phyloP scores from a whole-genome alignment of 2,797 vertebrate genomes.

The Rhabdophis nuchalis region DNA sequence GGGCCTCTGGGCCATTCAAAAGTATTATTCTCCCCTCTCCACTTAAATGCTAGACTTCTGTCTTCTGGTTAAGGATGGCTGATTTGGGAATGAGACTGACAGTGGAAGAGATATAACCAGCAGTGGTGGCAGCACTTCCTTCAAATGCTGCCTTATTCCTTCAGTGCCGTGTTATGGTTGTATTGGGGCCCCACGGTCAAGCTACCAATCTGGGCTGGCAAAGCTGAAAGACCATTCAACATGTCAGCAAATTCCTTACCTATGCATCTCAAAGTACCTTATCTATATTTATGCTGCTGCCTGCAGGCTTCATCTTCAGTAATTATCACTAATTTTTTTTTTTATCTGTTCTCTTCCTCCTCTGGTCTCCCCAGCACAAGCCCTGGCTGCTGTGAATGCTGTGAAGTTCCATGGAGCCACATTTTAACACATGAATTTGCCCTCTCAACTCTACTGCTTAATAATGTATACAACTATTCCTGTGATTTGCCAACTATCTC shows the following conservation, averaged over 20 bases:
- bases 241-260: neutral
- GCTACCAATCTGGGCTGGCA: neutral
- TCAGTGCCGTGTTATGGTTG: neutral
- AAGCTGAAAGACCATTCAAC: neutral
- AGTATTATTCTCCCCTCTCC: neutral
- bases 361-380: conserved; percentile 74
- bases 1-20: neutral
- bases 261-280: neutral
- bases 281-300: neutral
- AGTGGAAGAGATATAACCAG: neutral
- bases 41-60: neutral
- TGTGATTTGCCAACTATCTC: conserved; percentile 33
- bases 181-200: neutral
- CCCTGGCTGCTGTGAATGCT: conserved; percentile 78
- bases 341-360: neutral
- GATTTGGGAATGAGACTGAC: neutral
- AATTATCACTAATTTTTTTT: neutral
- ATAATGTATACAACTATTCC: conserved; percentile 12
- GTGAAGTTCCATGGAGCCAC: conserved; percentile 81
- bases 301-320: accelerated
- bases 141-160: neutral
- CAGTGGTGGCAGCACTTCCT: neutral
- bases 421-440: conserved; percentile 69
- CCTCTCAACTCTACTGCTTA: neutral
- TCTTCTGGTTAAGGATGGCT: neutral